These are phyloP conservation scores for Esperia sulphurella DNA, from an alignment of 2,888 invertebrate genomes.

Conservation along the genomic window DNA sequence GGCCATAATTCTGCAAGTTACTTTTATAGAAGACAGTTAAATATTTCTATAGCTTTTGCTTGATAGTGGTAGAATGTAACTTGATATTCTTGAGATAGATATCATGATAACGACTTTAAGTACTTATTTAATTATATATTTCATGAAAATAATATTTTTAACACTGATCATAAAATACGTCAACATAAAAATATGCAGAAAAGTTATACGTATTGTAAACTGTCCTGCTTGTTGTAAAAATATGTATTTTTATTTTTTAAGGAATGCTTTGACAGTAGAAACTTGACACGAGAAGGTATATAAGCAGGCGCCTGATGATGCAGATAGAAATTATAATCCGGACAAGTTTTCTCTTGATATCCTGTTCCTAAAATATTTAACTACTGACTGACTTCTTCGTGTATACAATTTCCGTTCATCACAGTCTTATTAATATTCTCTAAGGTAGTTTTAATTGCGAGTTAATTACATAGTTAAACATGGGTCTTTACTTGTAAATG, in stretches of 20 bases:
- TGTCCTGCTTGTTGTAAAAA: too few relatives aligned
- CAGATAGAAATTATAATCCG: not conserved
- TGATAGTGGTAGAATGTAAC: not conserved
- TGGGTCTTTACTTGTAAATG: not conserved
- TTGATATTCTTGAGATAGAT: not conserved
- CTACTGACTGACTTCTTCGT: not conserved
- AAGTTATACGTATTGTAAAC: too few relatives aligned
- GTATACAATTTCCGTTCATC: not conserved
- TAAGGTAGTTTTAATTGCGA: not conserved
- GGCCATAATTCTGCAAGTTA: constrained; percentile 3
- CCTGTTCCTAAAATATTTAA: not conserved
- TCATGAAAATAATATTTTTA: not conserved
- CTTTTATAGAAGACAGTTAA: constrained; percentile 1
- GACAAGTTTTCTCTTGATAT: not conserved
- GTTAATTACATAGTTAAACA: not conserved
- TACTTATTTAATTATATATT: not conserved
- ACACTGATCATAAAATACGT: too few relatives aligned
- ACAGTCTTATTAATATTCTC: not conserved
- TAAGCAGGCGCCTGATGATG: not conserved
- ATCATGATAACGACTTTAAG: not conserved
- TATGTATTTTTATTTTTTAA: too few relatives aligned
- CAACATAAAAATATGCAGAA: too few relatives aligned
- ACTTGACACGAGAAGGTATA: not conserved
- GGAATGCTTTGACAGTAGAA: not conserved
- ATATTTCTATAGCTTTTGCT: not conserved